Evolutionary conservation across 1,140 invertebrate genomes (phyloP).

Genomic region (Drosophila sechellia): DNA sequence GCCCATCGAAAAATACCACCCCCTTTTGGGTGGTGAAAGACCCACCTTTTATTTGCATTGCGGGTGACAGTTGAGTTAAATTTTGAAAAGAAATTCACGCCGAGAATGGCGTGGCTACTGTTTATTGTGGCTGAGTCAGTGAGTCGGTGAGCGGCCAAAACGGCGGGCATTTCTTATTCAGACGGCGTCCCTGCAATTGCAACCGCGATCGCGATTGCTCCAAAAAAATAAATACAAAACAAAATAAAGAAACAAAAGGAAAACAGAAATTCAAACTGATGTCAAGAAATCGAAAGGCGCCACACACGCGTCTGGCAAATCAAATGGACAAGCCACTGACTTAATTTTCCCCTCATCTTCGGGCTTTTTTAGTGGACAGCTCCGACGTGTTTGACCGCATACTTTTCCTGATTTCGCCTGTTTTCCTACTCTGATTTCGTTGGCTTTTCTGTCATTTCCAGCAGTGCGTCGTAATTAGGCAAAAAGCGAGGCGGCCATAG

Average conservation of each 20-base stretch:
- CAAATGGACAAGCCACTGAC: conserved; percentile 70
- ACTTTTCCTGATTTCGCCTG: conserved; percentile 19
- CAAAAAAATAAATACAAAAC: conserved; percentile 1
- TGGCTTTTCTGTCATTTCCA: conserved; percentile 32
- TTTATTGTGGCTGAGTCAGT: conserved; percentile 51
- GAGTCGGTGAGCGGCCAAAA: conserved; percentile 34
- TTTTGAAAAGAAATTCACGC: conserved; percentile 74
- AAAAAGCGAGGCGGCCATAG: conserved; percentile 62
- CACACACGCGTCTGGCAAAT: conserved; percentile 75
- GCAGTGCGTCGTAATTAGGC: conserved; percentile 65
- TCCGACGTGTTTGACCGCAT: conserved; percentile 12
- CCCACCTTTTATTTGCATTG: conserved; percentile 75
- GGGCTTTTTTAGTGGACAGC: conserved; percentile 7
- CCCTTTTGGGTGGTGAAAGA: not conserved
- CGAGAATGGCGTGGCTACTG: conserved; percentile 49
- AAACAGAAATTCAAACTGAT: conserved; percentile 14
- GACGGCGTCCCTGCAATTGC: conserved; percentile 60
- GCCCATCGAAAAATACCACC: conserved; percentile 2
- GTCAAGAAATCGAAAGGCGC: conserved; percentile 70
- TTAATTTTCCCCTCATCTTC: conserved; percentile 32
- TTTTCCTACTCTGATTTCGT: conserved; percentile 10
- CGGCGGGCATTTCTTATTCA: conserved; percentile 68
- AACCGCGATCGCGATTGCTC: conserved; percentile 60
- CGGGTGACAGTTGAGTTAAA: conserved; percentile 53
- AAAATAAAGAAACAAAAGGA: not conserved